phyloP scores from a whole-genome alignment of 2,113 vertebrate genomes.

The Nasalis larvatus region DNA sequence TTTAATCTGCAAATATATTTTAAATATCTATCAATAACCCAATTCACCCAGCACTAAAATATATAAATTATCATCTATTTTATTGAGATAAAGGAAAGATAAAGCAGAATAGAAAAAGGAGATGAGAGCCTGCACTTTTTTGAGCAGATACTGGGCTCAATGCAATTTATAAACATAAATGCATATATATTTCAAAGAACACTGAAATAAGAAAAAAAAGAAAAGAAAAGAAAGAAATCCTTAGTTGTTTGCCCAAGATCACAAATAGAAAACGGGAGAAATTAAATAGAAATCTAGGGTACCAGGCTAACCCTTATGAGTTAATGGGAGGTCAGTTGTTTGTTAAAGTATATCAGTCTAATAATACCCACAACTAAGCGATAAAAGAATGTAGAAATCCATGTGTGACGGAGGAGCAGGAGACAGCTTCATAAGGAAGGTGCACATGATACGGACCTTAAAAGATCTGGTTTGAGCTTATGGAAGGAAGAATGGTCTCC shows the following conservation, averaged over 20 bases:
- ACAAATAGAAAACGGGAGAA: not conserved
- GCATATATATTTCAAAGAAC: not conserved
- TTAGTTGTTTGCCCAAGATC: not conserved
- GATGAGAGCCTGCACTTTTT: not conserved
- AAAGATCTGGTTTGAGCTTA: not conserved
- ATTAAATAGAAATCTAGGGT: not conserved
- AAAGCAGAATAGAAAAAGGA: not conserved
- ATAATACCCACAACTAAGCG: not conserved
- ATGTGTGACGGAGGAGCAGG: not conserved
- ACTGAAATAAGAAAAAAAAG: not conserved
- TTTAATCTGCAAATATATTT: slow-evolving; percentile 14
- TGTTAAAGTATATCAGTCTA: not conserved
- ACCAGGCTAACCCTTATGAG: not conserved
- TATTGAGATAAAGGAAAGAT: not conserved
- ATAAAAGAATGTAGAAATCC: not conserved
- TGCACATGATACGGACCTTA: not conserved
- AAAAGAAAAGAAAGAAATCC: not conserved
- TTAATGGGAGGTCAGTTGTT: not conserved
- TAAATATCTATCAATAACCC: not conserved
- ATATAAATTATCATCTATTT: not conserved
- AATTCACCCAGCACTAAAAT: not conserved
- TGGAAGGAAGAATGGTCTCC: not conserved
- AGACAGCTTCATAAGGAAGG: not conserved
- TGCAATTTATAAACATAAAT: not conserved
- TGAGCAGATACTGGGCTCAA: not conserved